Conservation (phyloP, 2,888 invertebrate species). For the Tryphoninae sp. region DNA sequence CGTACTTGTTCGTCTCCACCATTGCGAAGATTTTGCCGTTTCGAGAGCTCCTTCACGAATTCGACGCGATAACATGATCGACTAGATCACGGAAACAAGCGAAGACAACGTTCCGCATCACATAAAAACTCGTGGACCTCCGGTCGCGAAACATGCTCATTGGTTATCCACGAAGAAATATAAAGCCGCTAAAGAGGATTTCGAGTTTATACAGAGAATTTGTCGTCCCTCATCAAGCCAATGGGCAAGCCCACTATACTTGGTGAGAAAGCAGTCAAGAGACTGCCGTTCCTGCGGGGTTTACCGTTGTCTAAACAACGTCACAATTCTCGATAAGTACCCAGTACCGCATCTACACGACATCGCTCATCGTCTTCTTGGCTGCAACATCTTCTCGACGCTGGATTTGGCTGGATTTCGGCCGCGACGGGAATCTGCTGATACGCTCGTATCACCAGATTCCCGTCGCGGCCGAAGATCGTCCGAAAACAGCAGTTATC, state of each 20-base stretch:
- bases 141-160: slow-evolving; percentile 72
- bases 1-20: background rate
- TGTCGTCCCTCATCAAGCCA: too few species aligned
- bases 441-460: too few species aligned
- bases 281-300: slow-evolving; percentile 70
- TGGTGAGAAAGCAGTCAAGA: slow-evolving; percentile 69
- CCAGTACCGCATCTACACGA: background rate
- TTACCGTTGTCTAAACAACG: slow-evolving; percentile 69
- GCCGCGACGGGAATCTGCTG: too few species aligned
- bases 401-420: too few species aligned
- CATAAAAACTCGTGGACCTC: slow-evolving; percentile 75
- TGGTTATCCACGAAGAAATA: slow-evolving; percentile 70
- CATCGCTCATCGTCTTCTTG: too few species aligned
- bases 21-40: background rate
- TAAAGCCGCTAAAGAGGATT: too few species aligned
- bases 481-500: too few species aligned
- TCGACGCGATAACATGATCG: slow-evolving; percentile 9
- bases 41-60: slow-evolving; percentile 3
- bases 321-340: slow-evolving; percentile 69
- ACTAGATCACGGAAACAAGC: background rate
- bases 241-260: too few species aligned
- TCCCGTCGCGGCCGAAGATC: too few species aligned
- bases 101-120: slow-evolving; percentile 63
- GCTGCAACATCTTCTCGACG: too few species aligned
- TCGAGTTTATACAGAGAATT: too few species aligned